These are phyloP conservation scores for Campaea margaritaria DNA, from an alignment of 2,888 invertebrate species.

Conservation along the genomic window DNA sequence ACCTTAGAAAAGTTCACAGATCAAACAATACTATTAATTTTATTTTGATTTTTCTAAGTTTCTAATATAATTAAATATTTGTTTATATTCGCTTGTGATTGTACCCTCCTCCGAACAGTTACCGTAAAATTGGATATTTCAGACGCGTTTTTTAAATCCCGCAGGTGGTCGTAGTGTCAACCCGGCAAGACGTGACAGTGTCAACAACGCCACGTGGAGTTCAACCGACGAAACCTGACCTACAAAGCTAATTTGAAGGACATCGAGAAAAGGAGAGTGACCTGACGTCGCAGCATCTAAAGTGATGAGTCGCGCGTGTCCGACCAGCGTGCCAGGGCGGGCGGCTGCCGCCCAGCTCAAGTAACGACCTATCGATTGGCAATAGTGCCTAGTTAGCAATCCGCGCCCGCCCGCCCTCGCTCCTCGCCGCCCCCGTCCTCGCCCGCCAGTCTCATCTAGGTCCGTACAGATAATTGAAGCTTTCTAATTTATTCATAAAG, in stretches of 20 bases:
- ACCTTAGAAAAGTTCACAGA: too few relatives aligned
- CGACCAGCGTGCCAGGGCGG: slow-evolving; percentile 59
- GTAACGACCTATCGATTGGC: slow-evolving; percentile 84
- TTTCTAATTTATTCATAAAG: slow-evolving; percentile 59
- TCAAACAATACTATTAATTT: too few relatives aligned
- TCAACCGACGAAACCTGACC: slow-evolving; percentile 81
- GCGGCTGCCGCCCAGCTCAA: slow-evolving; percentile 65
- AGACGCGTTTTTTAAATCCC: slow-evolving; percentile 37
- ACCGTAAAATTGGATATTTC: neutral
- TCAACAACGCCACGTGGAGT: slow-evolving; percentile 82
- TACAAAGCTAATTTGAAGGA: slow-evolving; percentile 86
- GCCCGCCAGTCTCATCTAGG: slow-evolving; percentile 53
- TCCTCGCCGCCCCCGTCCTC: slow-evolving; percentile 43
- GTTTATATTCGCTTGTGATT: neutral
- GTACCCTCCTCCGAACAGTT: too few relatives aligned
- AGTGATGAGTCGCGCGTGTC: slow-evolving; percentile 84
- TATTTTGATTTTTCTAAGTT: too few relatives aligned
- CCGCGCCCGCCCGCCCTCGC: slow-evolving; percentile 54
- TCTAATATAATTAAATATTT: too few relatives aligned
- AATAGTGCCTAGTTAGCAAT: slow-evolving; percentile 84
- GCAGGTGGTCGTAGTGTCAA: slow-evolving; percentile 52
- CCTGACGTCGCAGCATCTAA: slow-evolving; percentile 83
- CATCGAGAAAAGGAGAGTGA: slow-evolving; percentile 85
- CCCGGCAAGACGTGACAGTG: slow-evolving; percentile 50
- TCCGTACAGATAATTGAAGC: slow-evolving; percentile 47